These are phyloP conservation scores for Brenthis hecate DNA, from an alignment of 2,888 invertebrate species.

Conservation along the genomic window DNA sequence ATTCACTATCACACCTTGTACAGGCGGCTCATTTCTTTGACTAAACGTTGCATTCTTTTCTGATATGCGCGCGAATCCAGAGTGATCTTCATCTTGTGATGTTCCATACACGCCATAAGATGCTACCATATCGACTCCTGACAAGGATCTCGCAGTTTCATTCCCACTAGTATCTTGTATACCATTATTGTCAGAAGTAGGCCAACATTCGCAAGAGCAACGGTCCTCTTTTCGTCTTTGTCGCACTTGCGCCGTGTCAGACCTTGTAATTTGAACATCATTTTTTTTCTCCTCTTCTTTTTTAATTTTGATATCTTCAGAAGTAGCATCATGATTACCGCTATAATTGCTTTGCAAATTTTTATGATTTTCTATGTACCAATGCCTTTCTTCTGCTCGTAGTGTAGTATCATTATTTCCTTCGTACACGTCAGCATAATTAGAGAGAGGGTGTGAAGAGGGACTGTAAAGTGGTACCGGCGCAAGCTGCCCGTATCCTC, in stretches of 20 bases:
- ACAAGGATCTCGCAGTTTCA: conserved; percentile 71
- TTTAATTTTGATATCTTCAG: conserved; percentile 77
- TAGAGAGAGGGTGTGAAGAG: conserved; percentile 72
- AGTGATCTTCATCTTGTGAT: conserved; percentile 75
- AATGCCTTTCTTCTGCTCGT: conserved; percentile 76
- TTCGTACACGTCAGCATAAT: conserved; percentile 79
- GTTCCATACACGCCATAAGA: conserved; percentile 80
- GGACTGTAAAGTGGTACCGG: conserved; percentile 72
- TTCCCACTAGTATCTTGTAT: conserved; percentile 65
- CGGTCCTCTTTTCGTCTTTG: conserved; percentile 76
- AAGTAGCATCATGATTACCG: conserved; percentile 61
- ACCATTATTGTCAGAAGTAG: conserved; percentile 71
- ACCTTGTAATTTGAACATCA: conserved; percentile 64
- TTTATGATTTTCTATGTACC: conserved; percentile 81
- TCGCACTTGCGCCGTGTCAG: conserved; percentile 65
- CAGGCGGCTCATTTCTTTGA: conserved; percentile 72
- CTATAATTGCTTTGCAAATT: conserved; percentile 70
- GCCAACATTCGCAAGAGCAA: conserved; percentile 81
- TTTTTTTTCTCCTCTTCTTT: conserved; percentile 77
- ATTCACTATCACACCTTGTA: conserved; percentile 79
- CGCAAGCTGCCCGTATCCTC: conserved; percentile 71
- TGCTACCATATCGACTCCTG: conserved; percentile 79
- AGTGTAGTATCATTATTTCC: conserved; percentile 80
- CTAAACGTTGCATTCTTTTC: conserved; percentile 70
- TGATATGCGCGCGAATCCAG: conserved; percentile 72